Evolutionary conservation across 92 coral and sea anemone species (phyloP), one percentile per base, ranked within the genome.

Genomic region (Anthopleura xanthogrammica): DNA sequence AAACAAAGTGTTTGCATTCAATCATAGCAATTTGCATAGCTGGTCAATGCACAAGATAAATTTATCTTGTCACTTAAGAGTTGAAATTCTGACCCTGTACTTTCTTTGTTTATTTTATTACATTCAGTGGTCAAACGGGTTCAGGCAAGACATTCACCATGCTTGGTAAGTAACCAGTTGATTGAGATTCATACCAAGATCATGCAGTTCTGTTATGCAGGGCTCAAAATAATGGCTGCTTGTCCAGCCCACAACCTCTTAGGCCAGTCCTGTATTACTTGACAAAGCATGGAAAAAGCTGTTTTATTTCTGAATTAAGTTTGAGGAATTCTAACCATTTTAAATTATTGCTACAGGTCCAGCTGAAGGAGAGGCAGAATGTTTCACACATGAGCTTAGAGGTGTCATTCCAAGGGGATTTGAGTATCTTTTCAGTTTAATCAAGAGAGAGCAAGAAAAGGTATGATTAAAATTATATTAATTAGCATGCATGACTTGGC

Each of bases 61-160:
- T 29, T 29, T 29, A 29, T 29, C 36, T 29, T 29, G 36, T 29
- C 36, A 29, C 36, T 29, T 29, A 29, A 29, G 1, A 29, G 36
- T 29, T 29, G 36, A 29, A 29, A 29, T 29, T 29, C 36, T 29
- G 36, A 29, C 36, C 36, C 36, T 1, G 36, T 29, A 29, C 36
- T 7, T 72, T 72, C 1, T 72, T 72, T 72, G 36, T 72, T n/a
- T 11, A 19, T 39, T 74, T 29, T 41, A 0, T 29, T 41, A 0
- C n/a, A 20, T 83, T 55, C 71, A 97, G 99, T 92, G 99, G 99
- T 41, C 99, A 97, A 85, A 97, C 99, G 12, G 99, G 99, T 20
- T 97, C 99, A 83, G 99, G 99, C 7, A 97, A 97, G 85, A 97
- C 99, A 1, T 97, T 97, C 77, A 97, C 99, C 23, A 97, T 97